Evolutionary conservation across 2,797 vertebrate genomes (phyloP).

Genomic region (Eremophila alpestris): DNA sequence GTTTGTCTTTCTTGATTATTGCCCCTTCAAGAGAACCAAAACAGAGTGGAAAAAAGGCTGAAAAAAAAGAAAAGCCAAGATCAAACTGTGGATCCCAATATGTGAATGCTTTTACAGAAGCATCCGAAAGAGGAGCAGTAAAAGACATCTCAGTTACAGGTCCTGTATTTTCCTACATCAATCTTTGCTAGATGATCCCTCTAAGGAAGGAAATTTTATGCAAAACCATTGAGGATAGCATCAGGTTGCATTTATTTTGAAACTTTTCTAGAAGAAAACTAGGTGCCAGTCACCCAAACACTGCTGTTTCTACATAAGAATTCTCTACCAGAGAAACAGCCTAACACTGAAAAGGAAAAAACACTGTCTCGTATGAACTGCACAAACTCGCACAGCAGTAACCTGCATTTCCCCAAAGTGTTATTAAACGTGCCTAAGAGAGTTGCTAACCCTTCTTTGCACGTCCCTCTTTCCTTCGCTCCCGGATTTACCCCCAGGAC

Average conservation of each 20-base stretch:
- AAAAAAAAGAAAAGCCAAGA: not conserved
- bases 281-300: not conserved
- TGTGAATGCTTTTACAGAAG: not conserved
- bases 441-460: not conserved
- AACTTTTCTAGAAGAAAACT: not conserved
- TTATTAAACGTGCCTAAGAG: accelerated
- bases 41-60: accelerated
- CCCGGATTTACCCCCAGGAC: no score
- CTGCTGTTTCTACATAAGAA: accelerated
- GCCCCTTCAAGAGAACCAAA: not conserved
- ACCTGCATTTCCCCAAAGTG: not conserved
- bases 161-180: not conserved
- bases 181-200: not conserved
- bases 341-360: not conserved
- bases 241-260: not conserved
- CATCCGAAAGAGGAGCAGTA: not conserved
- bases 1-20: not conserved
- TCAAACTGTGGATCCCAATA: not conserved
- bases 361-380: accelerated
- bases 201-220: not conserved
- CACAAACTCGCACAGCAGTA: not conserved
- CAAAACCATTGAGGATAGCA: not conserved
- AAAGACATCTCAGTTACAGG: not conserved
- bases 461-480: not conserved
- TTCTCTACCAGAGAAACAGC: not conserved